Base-by-base conservation (phyloP, 1,140 invertebrate species). In the Atopsyche davidsoni region DNA sequence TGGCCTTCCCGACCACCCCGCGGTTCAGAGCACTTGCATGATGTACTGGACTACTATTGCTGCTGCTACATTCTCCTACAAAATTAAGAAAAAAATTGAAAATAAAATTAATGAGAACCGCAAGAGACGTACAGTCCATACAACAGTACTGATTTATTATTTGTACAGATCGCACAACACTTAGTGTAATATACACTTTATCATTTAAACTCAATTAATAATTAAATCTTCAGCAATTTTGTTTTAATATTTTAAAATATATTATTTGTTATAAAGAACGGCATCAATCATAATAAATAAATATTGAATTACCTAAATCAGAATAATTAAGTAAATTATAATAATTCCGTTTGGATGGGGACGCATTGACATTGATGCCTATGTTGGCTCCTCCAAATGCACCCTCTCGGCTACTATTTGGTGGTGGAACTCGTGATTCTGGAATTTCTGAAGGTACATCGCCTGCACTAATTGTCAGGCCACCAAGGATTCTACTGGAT, bases 301-400 rank as follows among this genome's bases (percentile, higher is more conserved):
- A 36, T 13, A 13, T 41, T 41, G 7, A 41, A 18, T 14, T 52
- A 59, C 57, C 53, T 45, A 59, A 46, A 51, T 59, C 58, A 46
- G 43, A 21, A 50, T 56, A 56, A 17, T 51, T 51, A 9, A 53
- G 17, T 16, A 53, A 44, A 53, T 59, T 59, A 28, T 53, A 57
- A 48, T 59, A 47, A 28, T 49, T 59, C 51, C 54, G 31, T 46
- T 53, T 59, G 13, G 53, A 57, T 2, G 58, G 58, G 18, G 58
- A 59, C 23, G 54, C 53, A 25, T 59, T 59, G 0, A 59, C 54
- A 31, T 59, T 59, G 21, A 42, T 34, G 18, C 53, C 56, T 9
- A 47, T 25, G 18, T 55, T 58, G 9, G 39, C 23, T 1, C 46
- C 54, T 3, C 40, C 41, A 44, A 41, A 56, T 6, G 54, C 45